Evolutionary conservation across 2,888 invertebrate species (phyloP).

Genomic region (Cataglyphis livida): DNA sequence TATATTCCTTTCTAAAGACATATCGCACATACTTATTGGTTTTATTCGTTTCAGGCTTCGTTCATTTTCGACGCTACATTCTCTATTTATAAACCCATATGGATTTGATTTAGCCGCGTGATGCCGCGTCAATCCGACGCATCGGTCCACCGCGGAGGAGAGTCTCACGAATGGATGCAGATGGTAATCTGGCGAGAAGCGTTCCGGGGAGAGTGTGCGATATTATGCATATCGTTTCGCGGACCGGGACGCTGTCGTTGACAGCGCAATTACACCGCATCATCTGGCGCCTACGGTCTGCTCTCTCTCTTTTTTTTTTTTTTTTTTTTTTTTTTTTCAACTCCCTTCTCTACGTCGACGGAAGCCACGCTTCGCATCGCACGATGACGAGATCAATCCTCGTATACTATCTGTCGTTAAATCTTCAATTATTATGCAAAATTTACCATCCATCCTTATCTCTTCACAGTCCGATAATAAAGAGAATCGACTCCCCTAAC

Average conservation of each 20-base stretch:
- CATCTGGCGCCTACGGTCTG: constrained; percentile 76
- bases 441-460: neutral
- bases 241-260: constrained; percentile 77
- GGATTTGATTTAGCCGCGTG: constrained; percentile 15
- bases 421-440: constrained; percentile 14
- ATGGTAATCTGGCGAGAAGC: constrained; percentile 68
- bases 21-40: neutral
- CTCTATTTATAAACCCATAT: neutral
- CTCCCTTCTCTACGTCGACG: constrained; percentile 21
- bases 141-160: constrained; percentile 24
- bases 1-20: neutral
- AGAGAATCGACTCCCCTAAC: neutral
- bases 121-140: constrained; percentile 30
- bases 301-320: neutral
- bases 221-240: constrained; percentile 70
- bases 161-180: constrained; percentile 54
- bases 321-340: neutral
- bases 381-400: constrained; percentile 24
- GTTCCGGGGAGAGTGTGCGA: constrained; percentile 59
- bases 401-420: neutral
- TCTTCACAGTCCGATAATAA: neutral
- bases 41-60: no score
- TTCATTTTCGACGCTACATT: neutral
- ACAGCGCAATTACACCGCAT: constrained; percentile 83
- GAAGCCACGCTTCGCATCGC: constrained; percentile 1